A percentile compares a stretch with the other conserved stretches of the same genome.
Conservation (phyloP, 2,113 vertebrate species). For the cat (Felis catus) region F.catus_Fca126_mat1.0 CM031415.1:124563501-124564000, state of each 20-base stretch:
- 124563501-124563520: neutral
- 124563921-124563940: neutral
- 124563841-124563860: neutral
- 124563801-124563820: neutral
- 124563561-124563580: neutral
- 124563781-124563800: neutral
- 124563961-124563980: neutral
- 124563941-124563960: neutral
- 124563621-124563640: neutral
- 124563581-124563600: neutral
- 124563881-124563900: neutral
- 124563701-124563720: neutral
- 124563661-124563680: neutral
- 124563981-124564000: neutral
- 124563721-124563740: neutral
- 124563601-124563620: neutral
- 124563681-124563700: neutral
- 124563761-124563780: neutral
- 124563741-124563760: neutral
- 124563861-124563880: neutral
- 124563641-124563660: neutral
- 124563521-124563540: neutral
- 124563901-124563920: neutral
- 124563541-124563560: neutral
- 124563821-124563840: neutral